A percentile compares a stretch with the other conserved stretches of the same genome.
These are phyloP conservation scores for Solen grandis DNA, from an alignment of 1,140 invertebrate genomes.

Conservation along the genomic window DNA sequence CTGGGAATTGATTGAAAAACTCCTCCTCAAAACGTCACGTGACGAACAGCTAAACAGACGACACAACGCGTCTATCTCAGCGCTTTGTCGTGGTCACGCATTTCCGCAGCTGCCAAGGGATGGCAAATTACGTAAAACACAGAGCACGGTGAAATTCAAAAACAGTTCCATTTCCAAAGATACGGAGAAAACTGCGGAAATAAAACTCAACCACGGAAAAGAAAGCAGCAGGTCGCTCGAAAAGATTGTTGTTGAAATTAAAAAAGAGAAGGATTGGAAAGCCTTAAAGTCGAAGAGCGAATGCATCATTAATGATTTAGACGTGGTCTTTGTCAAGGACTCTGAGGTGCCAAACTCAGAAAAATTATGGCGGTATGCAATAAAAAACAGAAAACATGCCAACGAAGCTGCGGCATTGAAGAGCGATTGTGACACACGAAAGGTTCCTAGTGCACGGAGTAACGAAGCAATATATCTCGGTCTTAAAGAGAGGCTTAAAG, in stretches of 20 bases:
- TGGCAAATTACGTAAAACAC: neutral
- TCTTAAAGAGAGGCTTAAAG: constrained; percentile 24
- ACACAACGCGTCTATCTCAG: constrained; percentile 7
- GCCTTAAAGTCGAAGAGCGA: constrained; percentile 4
- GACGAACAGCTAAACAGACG: constrained; percentile 7
- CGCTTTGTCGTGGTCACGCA: constrained; percentile 20
- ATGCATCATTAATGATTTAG: constrained; percentile 23
- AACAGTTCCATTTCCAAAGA: neutral
- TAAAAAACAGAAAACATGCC: constrained; percentile 26
- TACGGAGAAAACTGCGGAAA: neutral
- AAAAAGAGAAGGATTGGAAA: neutral
- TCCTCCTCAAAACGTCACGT: constrained; percentile 22
- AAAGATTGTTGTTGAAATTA: neutral
- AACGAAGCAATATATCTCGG: constrained; percentile 43
- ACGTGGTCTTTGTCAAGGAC: constrained; percentile 29
- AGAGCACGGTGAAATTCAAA: neutral
- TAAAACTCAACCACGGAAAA: neutral
- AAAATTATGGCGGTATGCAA: constrained; percentile 41
- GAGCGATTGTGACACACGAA: neutral
- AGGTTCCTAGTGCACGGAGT: constrained; percentile 18
- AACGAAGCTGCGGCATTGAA: neutral
- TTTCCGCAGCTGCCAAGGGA: neutral
- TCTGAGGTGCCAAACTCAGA: constrained; percentile 25
- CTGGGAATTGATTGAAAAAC: constrained; percentile 49
- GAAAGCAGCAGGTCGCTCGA: neutral